A percentile compares a stretch with the other conserved stretches of the same genome.
Evolutionary conservation across 2,888 invertebrate genomes (phyloP).

Genomic region (Apodemia duryi): DNA sequence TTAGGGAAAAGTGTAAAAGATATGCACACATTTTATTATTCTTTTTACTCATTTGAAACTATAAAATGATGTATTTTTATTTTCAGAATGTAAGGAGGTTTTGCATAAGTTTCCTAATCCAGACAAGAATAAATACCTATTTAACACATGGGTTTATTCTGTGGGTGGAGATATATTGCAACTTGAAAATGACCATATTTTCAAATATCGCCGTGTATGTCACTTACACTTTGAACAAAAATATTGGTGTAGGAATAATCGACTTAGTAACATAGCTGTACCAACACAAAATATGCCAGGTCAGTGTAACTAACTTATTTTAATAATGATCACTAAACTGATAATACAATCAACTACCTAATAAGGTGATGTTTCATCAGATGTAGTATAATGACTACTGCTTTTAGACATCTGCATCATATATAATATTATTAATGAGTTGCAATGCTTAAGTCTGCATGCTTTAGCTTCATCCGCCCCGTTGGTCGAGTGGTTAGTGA

Average conservation of each 20-base stretch:
- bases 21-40: no score
- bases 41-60: background rate
- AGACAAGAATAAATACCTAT: constrained; percentile 26
- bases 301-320: background rate
- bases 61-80: background rate
- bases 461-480: no score
- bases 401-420: no score
- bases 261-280: constrained; percentile 30
- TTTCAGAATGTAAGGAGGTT: background rate
- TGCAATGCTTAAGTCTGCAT: no score
- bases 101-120: constrained; percentile 35
- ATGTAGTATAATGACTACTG: no score
- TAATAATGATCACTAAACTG: background rate
- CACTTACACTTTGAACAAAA: constrained; percentile 33
- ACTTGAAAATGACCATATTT: constrained; percentile 28
- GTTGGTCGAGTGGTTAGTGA: no score
- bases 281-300: constrained; percentile 33
- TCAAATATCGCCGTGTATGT: constrained; percentile 32
- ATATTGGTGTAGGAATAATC: constrained; percentile 28
- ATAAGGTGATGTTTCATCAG: background rate
- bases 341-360: background rate
- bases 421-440: no score
- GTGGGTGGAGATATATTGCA: constrained; percentile 31
- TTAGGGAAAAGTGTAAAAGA: background rate
- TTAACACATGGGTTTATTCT: constrained; percentile 31